A percentile compares a stretch with the other conserved stretches of the same genome.
Evolutionary conservation across 2,888 invertebrate species (phyloP).

Genomic region (Limnephilus auricula): DNA sequence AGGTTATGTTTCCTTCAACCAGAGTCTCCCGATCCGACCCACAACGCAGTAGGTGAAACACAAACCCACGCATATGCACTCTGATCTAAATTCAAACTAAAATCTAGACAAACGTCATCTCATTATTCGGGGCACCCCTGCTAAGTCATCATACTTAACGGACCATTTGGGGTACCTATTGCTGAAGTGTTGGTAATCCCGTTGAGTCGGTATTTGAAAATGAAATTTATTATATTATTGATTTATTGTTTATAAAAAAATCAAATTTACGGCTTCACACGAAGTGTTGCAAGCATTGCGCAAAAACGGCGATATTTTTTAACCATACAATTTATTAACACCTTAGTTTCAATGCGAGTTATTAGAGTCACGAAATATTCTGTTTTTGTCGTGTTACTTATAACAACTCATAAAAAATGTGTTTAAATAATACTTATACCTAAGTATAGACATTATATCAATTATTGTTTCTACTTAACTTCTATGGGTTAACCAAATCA

Average conservation of each 20-base stretch:
- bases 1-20: too few species aligned
- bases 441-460: not conserved
- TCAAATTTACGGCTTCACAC: not conserved
- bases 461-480: not conserved
- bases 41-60: too few species aligned
- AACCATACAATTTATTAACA: not conserved
- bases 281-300: not conserved
- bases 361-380: not conserved
- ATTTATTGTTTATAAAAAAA: not conserved
- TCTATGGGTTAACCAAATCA: not conserved
- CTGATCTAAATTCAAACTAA: too few species aligned
- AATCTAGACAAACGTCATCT: too few species aligned
- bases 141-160: too few species aligned
- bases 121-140: too few species aligned
- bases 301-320: not conserved
- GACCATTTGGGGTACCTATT: too few species aligned
- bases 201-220: too few species aligned
- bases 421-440: not conserved
- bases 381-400: not conserved
- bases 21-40: too few species aligned
- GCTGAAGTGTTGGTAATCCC: too few species aligned
- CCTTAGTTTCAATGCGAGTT: not conserved
- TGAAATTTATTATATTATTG: too few species aligned
- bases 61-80: too few species aligned
- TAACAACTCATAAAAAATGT: not conserved